These are phyloP conservation scores for Thecophora atra DNA, from an alignment of 2,888 invertebrate species.

Conservation along the genomic window DNA sequence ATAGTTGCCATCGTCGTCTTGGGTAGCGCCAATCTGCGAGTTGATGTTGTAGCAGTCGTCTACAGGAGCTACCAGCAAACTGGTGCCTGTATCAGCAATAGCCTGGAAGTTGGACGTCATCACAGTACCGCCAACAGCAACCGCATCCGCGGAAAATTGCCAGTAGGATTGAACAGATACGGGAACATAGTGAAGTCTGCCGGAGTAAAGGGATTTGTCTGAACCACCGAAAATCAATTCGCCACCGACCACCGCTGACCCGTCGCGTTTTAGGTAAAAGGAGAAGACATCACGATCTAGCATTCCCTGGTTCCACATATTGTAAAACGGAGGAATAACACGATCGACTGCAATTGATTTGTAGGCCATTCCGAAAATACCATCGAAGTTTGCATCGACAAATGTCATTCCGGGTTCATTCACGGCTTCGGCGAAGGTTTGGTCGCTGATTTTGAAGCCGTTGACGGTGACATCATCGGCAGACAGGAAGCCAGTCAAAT, in stretches of 20 bases:
- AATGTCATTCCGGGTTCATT: constrained; percentile 92
- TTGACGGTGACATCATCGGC: constrained; percentile 82
- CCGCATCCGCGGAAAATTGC: constrained; percentile 89
- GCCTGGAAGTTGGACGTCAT: constrained; percentile 80
- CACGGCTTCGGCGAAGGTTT: constrained; percentile 94
- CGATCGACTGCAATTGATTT: constrained; percentile 85
- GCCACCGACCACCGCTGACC: constrained; percentile 70
- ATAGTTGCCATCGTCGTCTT: constrained; percentile 41
- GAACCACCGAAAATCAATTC: constrained; percentile 92
- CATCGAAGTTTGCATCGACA: constrained; percentile 96
- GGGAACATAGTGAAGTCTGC: constrained; percentile 72
- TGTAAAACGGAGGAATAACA: constrained; percentile 90
- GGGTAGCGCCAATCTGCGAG: constrained; percentile 61
- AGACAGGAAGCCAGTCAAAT: constrained; percentile 93
- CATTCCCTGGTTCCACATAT: constrained; percentile 82
- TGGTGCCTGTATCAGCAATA: constrained; percentile 95
- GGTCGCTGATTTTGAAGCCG: constrained; percentile 74
- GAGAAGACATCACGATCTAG: constrained; percentile 83
- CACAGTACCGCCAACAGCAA: constrained; percentile 67
- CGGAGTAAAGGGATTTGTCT: constrained; percentile 85
- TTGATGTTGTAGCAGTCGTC: constrained; percentile 81
- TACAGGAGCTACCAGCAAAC: constrained; percentile 88
- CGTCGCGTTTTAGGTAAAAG: constrained; percentile 86
- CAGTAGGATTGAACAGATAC: constrained; percentile 89
- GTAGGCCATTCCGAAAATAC: constrained; percentile 94